Evolutionary conservation across 2,888 invertebrate genomes (phyloP), one percentile per base, ranked within the genome.

Genomic region (Nematopogon swammerdamellus): DNA sequence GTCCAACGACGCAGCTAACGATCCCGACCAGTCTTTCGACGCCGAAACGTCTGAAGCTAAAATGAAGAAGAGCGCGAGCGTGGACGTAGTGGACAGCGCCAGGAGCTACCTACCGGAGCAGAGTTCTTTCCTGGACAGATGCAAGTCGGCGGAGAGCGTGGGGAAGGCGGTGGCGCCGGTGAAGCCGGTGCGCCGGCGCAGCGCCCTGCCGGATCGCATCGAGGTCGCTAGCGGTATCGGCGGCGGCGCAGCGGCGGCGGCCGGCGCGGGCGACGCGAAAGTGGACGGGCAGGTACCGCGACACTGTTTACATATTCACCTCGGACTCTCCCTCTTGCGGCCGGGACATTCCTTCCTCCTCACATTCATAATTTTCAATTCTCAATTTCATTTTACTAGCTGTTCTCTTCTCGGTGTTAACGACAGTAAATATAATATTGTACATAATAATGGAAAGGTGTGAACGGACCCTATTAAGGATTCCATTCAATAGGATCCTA

Each of bases 1-100:
- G 57, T 90, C 90, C 47, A 91, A 89, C 61, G 89, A 88, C 63
- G 88, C 89, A 52, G 88, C 88, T 48, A 89, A 88, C 62, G 89
- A 88, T 64, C 84, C 84, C 60, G 85, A 86, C 53, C 63, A 62
- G 8, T 60, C 65, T 18, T 75, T 72, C 56, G 73, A 76, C 58
- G 68, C 64, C 57, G 65, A 65, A n/a, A 29, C 29, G 19, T 45
- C 44, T 16, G 44, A n/a, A 25, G 14, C 44, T 14, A 30, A 8
- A 16, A 45, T 45, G 19, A 30, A 45, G 11, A 45, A 43, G 25
- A 43, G 30, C 49, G 36, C 52, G 49, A 58, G 61, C 48, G 62
- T 64, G 2, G 74, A 76, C 50, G 77, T 72, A 53, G 68, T 74
- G 54, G 75, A 72, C 57, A 71, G 72, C 58, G 74, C 73, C 62